phyloP scores from a whole-genome alignment of 2,888 invertebrate species.

The Drosophila falleni region DNA sequence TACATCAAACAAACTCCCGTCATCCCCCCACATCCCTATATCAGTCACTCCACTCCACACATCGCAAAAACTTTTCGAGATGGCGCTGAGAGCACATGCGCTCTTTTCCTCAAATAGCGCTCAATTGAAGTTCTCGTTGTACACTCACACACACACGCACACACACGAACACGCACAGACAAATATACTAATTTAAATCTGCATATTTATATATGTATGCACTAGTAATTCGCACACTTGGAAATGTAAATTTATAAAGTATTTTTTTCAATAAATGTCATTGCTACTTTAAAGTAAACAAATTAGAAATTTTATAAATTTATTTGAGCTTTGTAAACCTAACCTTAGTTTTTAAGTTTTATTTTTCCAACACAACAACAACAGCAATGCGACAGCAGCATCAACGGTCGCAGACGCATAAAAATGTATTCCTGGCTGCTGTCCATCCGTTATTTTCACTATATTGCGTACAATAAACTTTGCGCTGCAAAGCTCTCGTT shows the following conservation, averaged over 20 bases:
- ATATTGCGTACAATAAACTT: conserved; percentile 63
- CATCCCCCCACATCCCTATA: background rate
- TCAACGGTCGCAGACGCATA: conserved; percentile 30
- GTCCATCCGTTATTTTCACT: conserved; percentile 31
- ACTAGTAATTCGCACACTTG: background rate
- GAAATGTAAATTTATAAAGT: background rate
- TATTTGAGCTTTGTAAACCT: background rate
- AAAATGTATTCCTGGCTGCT: conserved; percentile 13
- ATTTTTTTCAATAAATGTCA: background rate
- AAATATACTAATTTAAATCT: background rate
- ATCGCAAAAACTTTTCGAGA: conserved; percentile 8
- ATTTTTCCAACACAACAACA: conserved; percentile 18
- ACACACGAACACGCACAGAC: background rate
- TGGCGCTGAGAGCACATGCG: conserved; percentile 42
- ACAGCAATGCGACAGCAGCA: conserved; percentile 23
- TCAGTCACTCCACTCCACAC: background rate
- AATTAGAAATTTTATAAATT: background rate
- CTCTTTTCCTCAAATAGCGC: conserved; percentile 20
- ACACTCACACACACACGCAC: conserved; percentile 6
- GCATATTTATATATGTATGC: conserved; percentile 5
- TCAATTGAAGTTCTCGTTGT: conserved; percentile 23
- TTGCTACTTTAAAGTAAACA: background rate
- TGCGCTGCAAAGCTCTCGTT: conserved; percentile 36
- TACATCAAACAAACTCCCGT: conserved; percentile 7
- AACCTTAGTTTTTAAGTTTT: conserved; percentile 5